A percentile compares a stretch with the other conserved stretches of the same genome.
These are phyloP conservation scores for Stenotaenia linearis DNA, from an alignment of 2,888 invertebrate species.

Conservation along the genomic window DNA sequence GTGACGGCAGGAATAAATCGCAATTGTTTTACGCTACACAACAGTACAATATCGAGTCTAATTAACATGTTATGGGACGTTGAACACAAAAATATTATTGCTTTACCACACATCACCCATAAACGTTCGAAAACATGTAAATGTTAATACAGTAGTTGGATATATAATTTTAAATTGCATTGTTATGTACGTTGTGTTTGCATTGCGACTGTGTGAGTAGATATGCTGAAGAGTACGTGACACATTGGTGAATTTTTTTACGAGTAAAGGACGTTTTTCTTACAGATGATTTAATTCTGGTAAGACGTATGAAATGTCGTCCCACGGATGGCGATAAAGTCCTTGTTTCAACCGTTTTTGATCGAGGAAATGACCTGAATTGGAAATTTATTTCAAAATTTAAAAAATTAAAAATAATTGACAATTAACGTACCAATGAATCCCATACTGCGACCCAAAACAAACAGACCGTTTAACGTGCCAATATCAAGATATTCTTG, in stretches of 20 bases:
- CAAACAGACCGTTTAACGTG: conserved; percentile 95
- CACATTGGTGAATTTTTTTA: neutral
- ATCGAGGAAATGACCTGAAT: conserved; percentile 88
- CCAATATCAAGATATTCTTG: conserved; percentile 97
- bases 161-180: neutral
- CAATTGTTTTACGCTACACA: too few species aligned
- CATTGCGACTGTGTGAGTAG: neutral
- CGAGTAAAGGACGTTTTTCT: neutral
- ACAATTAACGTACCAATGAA: conserved; percentile 70
- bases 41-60: too few species aligned
- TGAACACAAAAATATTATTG: too few species aligned
- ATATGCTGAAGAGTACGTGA: neutral
- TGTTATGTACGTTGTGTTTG: conserved; percentile 10
- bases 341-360: conserved; percentile 98
- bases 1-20: too few species aligned
- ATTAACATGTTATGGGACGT: too few species aligned
- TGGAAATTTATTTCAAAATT: too few species aligned
- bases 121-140: too few species aligned
- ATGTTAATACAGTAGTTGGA: neutral
- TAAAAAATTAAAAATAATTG: too few species aligned
- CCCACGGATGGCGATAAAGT: conserved; percentile 98
- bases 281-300: conserved; percentile 54
- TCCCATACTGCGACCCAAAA: conserved; percentile 95
- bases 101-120: too few species aligned
- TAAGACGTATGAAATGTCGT: conserved; percentile 87